Percentiles rank a stretch among this genome's conserved stretches.
Evolutionary conservation across 37 sponge, comb jelly and placozoan species (phyloP).

Genomic region (Beroe ovata): DNA sequence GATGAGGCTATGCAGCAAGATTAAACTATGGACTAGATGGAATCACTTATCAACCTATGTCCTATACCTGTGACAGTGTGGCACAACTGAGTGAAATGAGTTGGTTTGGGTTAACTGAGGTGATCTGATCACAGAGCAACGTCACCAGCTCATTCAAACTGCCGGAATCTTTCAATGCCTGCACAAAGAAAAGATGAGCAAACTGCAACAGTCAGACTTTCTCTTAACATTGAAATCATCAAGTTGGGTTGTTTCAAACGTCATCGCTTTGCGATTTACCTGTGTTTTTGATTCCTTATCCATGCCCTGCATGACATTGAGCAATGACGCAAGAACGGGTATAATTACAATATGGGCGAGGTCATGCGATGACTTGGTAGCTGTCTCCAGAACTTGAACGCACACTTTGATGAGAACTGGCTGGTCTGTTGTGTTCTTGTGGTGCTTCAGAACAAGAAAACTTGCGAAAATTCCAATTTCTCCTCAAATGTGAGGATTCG

Average conservation of each 20-base stretch:
- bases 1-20: too few species aligned
- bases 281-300: constrained; percentile 3
- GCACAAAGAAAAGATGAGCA: neutral
- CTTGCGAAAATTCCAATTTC: too few species aligned
- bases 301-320: constrained; percentile 39
- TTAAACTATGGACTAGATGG: too few species aligned
- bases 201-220: too few species aligned
- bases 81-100: constrained; percentile 52
- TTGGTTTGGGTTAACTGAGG: constrained; percentile 50
- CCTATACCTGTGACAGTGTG: constrained; percentile 43
- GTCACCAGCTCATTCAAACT: constrained; percentile 42
- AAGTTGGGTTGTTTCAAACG: too few species aligned
- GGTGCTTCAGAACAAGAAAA: constrained; percentile 51
- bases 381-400: constrained; percentile 56
- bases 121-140: constrained; percentile 36
- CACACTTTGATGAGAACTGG: constrained; percentile 50
- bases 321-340: constrained; percentile 37
- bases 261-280: constrained; percentile 1
- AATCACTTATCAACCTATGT: neutral
- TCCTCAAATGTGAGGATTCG: too few species aligned
- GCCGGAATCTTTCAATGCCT: constrained; percentile 14
- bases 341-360: constrained; percentile 36
- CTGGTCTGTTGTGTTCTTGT: constrained; percentile 23
- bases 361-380: constrained; percentile 39
- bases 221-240: too few species aligned